A percentile compares a stretch with the other conserved stretches of the same genome.
Evolutionary conservation across 1,140 invertebrate species (phyloP).

Genomic region (Megathymus violae): DNA sequence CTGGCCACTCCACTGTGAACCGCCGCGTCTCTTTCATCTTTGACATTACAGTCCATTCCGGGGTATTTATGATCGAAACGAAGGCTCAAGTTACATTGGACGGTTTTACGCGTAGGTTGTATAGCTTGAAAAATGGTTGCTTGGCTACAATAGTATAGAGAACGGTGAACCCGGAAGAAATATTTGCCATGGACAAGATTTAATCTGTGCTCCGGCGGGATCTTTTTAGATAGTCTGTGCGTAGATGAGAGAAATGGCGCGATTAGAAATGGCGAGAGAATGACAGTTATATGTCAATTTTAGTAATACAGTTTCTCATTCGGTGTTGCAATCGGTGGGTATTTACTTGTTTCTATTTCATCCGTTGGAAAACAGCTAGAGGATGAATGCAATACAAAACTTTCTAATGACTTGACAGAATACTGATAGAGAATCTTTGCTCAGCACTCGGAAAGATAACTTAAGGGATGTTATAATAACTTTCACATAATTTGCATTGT

Average conservation of each 20-base stretch:
- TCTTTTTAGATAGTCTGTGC: conserved; percentile 53
- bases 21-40: conserved; percentile 35
- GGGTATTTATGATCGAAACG: conserved; percentile 38
- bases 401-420: conserved; percentile 29
- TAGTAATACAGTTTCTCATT: conserved; percentile 31
- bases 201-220: conserved; percentile 63
- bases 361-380: background rate
- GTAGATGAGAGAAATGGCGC: conserved; percentile 34
- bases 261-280: conserved; percentile 33
- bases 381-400: conserved; percentile 15
- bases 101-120: conserved; percentile 70
- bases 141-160: conserved; percentile 73
- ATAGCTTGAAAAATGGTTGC: conserved; percentile 77
- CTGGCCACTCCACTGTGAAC: conserved; percentile 51
- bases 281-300: conserved; percentile 34
- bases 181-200: conserved; percentile 71
- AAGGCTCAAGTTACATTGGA: conserved; percentile 52
- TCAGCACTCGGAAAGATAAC: conserved; percentile 23
- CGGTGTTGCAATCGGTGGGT: background rate
- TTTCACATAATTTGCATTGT: conserved; percentile 25
- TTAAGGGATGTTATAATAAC: conserved; percentile 29
- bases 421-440: conserved; percentile 20
- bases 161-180: conserved; percentile 76
- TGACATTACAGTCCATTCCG: conserved; percentile 34
- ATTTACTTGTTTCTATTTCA: background rate